Evolutionary conservation across 2,113 vertebrate genomes (phyloP).

Genomic region (Tragelaphus strepsiceros): DNA sequence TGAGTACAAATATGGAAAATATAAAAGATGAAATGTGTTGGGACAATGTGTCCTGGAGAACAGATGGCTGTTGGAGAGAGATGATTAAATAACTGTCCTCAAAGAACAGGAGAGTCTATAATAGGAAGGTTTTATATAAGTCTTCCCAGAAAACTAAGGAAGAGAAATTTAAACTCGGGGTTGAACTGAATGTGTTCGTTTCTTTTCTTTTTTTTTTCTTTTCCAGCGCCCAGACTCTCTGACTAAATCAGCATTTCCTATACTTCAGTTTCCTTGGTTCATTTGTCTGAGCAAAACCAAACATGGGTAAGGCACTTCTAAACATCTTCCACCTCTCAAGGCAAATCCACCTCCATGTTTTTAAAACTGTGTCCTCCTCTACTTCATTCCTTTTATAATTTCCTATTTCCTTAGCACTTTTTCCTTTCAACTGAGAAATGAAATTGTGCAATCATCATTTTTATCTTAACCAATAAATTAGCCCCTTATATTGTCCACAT

Average conservation of each 20-base stretch:
- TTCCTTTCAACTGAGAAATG: background rate
- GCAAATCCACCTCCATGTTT: background rate
- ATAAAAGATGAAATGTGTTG: slow-evolving; percentile 58
- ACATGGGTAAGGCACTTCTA: background rate
- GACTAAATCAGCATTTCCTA: background rate
- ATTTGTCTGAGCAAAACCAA: background rate
- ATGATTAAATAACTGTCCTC: slow-evolving; percentile 64
- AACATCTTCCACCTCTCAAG: background rate
- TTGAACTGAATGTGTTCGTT: slow-evolving; percentile 14
- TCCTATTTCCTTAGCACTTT: background rate
- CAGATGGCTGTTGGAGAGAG: slow-evolving; percentile 57
- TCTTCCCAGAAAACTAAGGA: slow-evolving; percentile 33
- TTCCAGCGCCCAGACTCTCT: background rate
- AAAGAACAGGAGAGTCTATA: slow-evolving; percentile 58
- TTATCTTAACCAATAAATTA: background rate
- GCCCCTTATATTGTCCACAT: background rate
- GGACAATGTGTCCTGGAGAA: slow-evolving; percentile 68
- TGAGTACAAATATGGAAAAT: slow-evolving; percentile 51
- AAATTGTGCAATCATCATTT: background rate
- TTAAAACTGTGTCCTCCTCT: background rate
- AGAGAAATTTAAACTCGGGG: slow-evolving; percentile 30
- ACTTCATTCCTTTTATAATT: background rate
- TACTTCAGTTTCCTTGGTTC: background rate
- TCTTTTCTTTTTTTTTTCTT: background rate
- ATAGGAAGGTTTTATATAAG: slow-evolving; percentile 56